These are phyloP conservation scores for Romanomermis culicivorax DNA, from an alignment of 2,888 invertebrate species.

Conservation along the genomic window DNA sequence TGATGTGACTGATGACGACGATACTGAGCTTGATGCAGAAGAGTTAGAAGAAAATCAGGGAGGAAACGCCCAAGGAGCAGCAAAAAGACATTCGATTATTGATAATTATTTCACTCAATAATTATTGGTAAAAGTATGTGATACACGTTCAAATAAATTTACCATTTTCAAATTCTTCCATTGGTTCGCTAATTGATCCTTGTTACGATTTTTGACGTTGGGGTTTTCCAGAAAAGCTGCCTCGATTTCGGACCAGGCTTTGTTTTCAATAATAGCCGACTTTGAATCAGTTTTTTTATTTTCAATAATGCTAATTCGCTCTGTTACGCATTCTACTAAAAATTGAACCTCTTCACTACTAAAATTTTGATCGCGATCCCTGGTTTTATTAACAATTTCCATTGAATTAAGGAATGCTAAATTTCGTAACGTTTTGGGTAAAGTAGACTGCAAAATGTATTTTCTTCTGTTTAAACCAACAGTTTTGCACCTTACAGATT, in stretches of 20 bases:
- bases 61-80: neutral
- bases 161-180: neutral
- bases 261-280: neutral
- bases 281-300: neutral
- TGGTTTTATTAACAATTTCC: neutral
- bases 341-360: neutral
- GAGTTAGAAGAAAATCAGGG: neutral
- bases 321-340: neutral
- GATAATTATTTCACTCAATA: neutral
- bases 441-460: neutral
- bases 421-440: neutral
- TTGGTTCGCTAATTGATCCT: neutral
- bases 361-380: neutral
- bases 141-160: too few species aligned
- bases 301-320: neutral
- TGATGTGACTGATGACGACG: neutral
- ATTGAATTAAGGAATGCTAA: neutral
- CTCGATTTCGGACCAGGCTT: neutral
- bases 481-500: too few species aligned
- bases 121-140: neutral
- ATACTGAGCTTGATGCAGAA: neutral
- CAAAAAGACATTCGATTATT: neutral
- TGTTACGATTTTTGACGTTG: neutral
- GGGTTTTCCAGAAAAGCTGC: neutral
- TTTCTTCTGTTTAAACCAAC: too few species aligned